Evolutionary conservation across 2,113 vertebrate species (phyloP), one percentile per base, ranked within the genome.

Genomic region (Nothocercus nigrocapillus): DNA sequence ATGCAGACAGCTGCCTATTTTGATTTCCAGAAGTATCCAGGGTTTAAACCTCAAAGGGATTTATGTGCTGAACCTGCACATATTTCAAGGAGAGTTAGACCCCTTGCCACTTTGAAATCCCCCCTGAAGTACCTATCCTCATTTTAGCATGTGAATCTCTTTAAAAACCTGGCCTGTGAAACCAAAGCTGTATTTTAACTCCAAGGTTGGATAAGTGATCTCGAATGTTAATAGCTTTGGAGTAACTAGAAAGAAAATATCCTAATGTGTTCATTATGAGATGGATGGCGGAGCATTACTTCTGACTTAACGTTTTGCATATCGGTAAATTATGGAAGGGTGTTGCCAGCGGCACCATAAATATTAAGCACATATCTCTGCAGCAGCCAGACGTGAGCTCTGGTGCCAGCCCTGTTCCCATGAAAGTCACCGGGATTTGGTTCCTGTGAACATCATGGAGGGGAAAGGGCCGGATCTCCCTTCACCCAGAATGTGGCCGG

Each of bases 81-180:
- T 89, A 36, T 14, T 63, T 58, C 44, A 47, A 79, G 66, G 66
- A 87, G 4, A 3, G 0, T 64, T 68, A 51, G 21, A 54, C 7
- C 12, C 32, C 54, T 58, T 4, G 5, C 12, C 69, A 27, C 38
- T 53, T 36, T 14, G 34, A 90, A 93, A 81, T 67, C 21, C 13
- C 36, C 15, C 5, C 12, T 13, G 8, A 66, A 40, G 42, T 36
- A 79, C 4, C 5, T 53, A 14, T n/a, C 69, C 74, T n/a, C 34
- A 75, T 76, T 76, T 61, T 19, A n/a, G 24, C 34, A 25, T 2
- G 21, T 0, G 0, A 86, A 67, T 27, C 19, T 30, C 42, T 86
- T 21, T 10, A 6, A 53, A 40, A 28, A 86, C 22, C 11, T 11
- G 8, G 38, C 11, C 19, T 38, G 44, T 32, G 47, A 86, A 94